Conservation (phyloP, 2,888 invertebrate genomes). For the Drosophila helvetica region DNA sequence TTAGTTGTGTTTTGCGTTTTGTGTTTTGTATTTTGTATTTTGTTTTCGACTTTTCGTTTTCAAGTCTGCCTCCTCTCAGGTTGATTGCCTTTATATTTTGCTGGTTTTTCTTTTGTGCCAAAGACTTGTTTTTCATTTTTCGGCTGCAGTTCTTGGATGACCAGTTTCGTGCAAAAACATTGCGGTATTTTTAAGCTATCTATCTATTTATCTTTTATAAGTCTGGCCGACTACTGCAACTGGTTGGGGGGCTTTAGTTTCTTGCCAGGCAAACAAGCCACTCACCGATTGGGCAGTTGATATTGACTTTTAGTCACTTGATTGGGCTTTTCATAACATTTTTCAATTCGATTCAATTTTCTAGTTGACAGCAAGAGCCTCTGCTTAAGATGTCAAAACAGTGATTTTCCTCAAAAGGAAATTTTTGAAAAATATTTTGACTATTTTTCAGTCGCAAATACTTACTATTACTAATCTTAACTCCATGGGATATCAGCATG, state of each 20-base stretch:
- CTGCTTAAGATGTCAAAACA: conserved; percentile 5
- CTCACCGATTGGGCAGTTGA: conserved; percentile 67
- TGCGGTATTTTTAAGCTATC: conserved; percentile 59
- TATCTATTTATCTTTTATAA: conserved; percentile 25
- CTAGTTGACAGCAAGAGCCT: conserved; percentile 4
- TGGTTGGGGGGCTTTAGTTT: conserved; percentile 40
- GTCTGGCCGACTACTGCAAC: conserved; percentile 42
- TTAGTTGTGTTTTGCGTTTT: not conserved
- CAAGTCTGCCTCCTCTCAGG: conserved; percentile 54
- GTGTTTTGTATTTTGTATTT: conserved; percentile 5
- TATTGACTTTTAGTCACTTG: conserved; percentile 73
- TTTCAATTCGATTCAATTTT: conserved; percentile 38
- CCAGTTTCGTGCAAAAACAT: conserved; percentile 59
- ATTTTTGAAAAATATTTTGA: not conserved
- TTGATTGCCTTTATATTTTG: conserved; percentile 55
- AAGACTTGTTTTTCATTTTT: conserved; percentile 60
- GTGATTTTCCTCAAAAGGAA: conserved; percentile 14
- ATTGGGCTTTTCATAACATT: conserved; percentile 60
- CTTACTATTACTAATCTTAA: conserved; percentile 91
- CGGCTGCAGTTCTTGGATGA: conserved; percentile 74
- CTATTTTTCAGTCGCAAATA: conserved; percentile 67
- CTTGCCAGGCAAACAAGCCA: conserved; percentile 43
- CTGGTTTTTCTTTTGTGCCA: conserved; percentile 53
- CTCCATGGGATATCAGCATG: conserved; percentile 92
- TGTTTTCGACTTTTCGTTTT: conserved; percentile 46